Base-by-base conservation (phyloP, 2,888 invertebrate genomes). In the Metalampra italica region DNA sequence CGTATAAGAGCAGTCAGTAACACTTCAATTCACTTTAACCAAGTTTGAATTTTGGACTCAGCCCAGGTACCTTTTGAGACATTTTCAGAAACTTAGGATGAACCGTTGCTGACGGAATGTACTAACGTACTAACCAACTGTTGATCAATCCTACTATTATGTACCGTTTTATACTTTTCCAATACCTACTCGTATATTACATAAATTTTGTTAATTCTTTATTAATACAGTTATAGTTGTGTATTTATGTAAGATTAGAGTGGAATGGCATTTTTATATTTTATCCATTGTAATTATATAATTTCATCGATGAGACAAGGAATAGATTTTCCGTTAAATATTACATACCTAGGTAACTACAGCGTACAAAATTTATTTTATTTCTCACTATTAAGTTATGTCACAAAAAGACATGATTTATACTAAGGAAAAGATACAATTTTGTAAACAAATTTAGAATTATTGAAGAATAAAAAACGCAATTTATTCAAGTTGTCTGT, bases 91-190 rank as follows among this genome's bases (percentile, higher is more conserved):
- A 64, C 64, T 74, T 78, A 65, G 58, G 66, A 75, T 71, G 84
- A 79, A 86, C 84, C 76, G 78, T 68, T 68, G 71, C 71, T 69
- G 71, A 64, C 72, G 72, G 71, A 71, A 76, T 76, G 64, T 72
- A 75, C 71, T 71, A 71, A 71, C 71, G 64, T 72, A 75, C 71
- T 71, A 71, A 71, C 71, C 61, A 77, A 87, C 88, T 88, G 88
- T 84, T 85, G 71, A 71, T 70, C 60, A 69, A 64, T 61, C 60
- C 57, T 62, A 64, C 60, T 58, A 72, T 64, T 71, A 75, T 76
- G 67, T 71, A 73, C 77, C 81, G 60, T 85, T 89, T 83, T 88
- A 88, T 88, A 88, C 80, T 86, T 78, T 82, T 82, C 73, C 67
- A 73, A 80, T 75, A 66, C 63, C 68, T 73, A n/a, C n/a, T n/a